Evolutionary conservation across 2,797 vertebrate species (phyloP), one percentile per base, ranked within the genome.

Genomic region (Silurus lanzhouensis): DNA sequence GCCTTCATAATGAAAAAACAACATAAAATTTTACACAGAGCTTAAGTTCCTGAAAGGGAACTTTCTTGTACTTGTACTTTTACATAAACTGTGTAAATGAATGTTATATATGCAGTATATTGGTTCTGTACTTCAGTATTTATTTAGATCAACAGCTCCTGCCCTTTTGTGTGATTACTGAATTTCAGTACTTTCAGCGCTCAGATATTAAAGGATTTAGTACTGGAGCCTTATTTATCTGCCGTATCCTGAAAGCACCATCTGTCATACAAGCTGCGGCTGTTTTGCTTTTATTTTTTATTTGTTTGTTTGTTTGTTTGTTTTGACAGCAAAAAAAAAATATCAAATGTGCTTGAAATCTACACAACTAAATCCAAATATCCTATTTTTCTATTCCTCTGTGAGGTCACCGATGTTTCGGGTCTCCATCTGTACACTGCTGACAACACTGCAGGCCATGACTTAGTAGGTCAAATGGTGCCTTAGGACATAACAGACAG

Each of bases 381-480:
- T n/a, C 5, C 58, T 10, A 1, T 61, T 44, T 78, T 31, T 63
- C 13, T 48, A 12, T 79, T 17, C 2, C 17, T 64, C 15, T 20
- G 15, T 81, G 22, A 71, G 60, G 67, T 72, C 58, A 55, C 79
- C 81, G 83, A 88, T 83, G 82, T 82, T 77, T 77, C 81, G 55
- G 88, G 85, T 91, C 89, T 91, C 89, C 91, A 90, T 88, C 85
- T 91, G 87, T 83, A 72, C 84, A 90, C 89, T 78, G 91, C 90
- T 92, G 92, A 93, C 91, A 89, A 89, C 90, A 67, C 78, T 92
- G 92, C 83, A 2, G 57, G 92, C 90, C 91, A 93, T 90, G 93
- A 94, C 92, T 94, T 95, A 94, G 91, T 95, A 92, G 95, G 95
- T 95, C 94, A 95, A 95, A 95, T 83, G 91, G 89, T 89, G 94